Base-by-base conservation (phyloP, 2,113 vertebrate species). In the Malurus cyaneus region DNA sequence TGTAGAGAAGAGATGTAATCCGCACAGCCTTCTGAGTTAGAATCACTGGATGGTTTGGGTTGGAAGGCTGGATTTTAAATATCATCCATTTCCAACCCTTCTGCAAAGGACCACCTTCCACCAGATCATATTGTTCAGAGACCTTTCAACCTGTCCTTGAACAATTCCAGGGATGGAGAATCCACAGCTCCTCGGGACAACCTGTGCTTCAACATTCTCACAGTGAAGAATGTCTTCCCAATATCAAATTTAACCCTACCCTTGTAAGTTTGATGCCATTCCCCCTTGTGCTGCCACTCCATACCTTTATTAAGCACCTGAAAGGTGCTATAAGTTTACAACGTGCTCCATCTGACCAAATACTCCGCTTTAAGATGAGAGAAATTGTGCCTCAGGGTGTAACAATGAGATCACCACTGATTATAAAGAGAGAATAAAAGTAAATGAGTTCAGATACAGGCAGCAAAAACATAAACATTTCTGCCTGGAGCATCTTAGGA, bases 391-490 rank as follows among this genome's bases (percentile, higher is more conserved):
- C 86, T 78, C 34, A 20, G 47, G 94, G 42, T 78, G 16, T 31
- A 73, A 73, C 7, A 0, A 59, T 96, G 94, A 94, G 80, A 73
- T 95, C 91, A 96, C 44, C 79, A 62, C 76, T 67, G 67, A 94
- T 93, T 90, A 90, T 49, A 83, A 86, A 83, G 71, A 80, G 65
- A 96, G 59, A 95, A 94, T 78, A 93, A 93, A 93, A 93, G 67
- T 90, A 88, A 94, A 93, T 82, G 34, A 94, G 88, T 93, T 93
- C 79, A 92, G 50, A 86, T 86, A 78, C 0, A 0, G 80, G 76
- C 86, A 96, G 50, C 72, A 80, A 93, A 95, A 80, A 0, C 72
- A 73, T 66, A 94, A 96, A 96, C 60, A 86, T 78, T 95, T 86
- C 59, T 93, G 82, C 92, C 94, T 69, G 60, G 15, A 96, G 88